Conservation (phyloP, 1,140 invertebrate species). For the Ephestia elutella region DNA sequence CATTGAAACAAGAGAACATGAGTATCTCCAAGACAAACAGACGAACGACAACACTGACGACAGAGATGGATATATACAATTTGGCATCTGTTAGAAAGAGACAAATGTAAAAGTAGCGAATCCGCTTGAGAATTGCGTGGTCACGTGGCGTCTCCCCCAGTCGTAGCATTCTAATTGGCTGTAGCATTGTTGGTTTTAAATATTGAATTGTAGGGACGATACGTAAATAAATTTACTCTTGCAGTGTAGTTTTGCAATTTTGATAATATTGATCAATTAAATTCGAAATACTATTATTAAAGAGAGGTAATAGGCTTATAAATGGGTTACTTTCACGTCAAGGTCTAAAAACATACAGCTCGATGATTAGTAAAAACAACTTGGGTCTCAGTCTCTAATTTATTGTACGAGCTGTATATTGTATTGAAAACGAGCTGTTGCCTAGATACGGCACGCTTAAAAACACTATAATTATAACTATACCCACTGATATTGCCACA, state of each 20-base stretch:
- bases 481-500: no score
- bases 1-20: slow-evolving; percentile 1
- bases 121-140: slow-evolving; percentile 2
- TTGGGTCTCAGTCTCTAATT: no score
- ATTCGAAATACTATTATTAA: no score
- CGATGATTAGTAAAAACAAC: no score
- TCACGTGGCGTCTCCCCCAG: neutral
- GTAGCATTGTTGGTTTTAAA: neutral
- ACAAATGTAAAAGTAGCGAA: neutral
- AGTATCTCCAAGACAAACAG: slow-evolving; percentile 3
- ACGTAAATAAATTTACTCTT: neutral
- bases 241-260: neutral
- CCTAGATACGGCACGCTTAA: no score
- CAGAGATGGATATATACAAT: neutral
- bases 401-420: no score
- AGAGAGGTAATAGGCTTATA: no score
- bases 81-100: neutral
- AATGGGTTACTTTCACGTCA: no score
- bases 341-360: no score
- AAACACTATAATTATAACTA: no score
- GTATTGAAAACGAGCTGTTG: no score
- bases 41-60: neutral
- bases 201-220: neutral
- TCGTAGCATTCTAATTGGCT: slow-evolving; percentile 1
- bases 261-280: neutral